phyloP scores from a whole-genome alignment of 2,113 vertebrate species.

The Chascanopsetta lugubris region DNA sequence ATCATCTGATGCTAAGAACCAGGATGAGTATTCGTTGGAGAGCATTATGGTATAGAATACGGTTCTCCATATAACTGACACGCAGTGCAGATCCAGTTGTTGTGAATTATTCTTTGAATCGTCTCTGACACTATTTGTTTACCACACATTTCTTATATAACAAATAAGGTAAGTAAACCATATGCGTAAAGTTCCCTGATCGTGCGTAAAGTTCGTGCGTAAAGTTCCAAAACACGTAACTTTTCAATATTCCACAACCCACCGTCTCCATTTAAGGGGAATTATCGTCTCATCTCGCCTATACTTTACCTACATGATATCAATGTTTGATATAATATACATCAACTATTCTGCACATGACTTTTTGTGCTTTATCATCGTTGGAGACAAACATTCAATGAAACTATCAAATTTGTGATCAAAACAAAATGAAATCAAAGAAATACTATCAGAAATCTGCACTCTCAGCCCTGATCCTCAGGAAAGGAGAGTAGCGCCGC shows the following conservation, averaged over 20 bases:
- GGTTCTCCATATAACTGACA: too few species aligned
- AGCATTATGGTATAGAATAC: too few species aligned
- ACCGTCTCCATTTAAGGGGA: too few species aligned
- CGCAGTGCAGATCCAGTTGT: not conserved
- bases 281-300: too few species aligned
- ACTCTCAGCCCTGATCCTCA: not conserved
- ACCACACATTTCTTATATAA: not conserved
- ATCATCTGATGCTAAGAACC: too few species aligned
- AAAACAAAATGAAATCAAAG: too few species aligned
- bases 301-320: too few species aligned
- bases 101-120: not conserved
- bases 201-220: conserved; percentile 26
- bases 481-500: conserved; percentile 61
- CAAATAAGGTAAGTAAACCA: not conserved
- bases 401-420: not conserved
- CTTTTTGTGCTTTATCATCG: not conserved
- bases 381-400: not conserved
- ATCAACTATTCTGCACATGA: too few species aligned
- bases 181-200: not conserved
- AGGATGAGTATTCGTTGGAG: too few species aligned
- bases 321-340: too few species aligned
- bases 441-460: too few species aligned
- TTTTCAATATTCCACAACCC: not conserved
- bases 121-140: not conserved
- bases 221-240: too few species aligned